phyloP scores from a whole-genome alignment of 1,140 invertebrate species.

The Drosophila kikkawai region DNA sequence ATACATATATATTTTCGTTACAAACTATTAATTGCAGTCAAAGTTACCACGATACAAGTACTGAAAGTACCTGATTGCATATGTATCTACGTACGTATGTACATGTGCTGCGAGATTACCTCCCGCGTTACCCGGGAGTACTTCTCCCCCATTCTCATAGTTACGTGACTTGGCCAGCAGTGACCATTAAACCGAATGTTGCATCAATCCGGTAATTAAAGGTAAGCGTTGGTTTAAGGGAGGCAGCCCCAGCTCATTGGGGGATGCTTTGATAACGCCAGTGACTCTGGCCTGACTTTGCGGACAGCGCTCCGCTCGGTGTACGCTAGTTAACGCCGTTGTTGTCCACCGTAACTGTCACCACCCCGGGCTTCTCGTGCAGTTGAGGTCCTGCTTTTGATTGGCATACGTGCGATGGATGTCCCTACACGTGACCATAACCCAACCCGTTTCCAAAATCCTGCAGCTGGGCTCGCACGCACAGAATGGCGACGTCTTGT shows the following conservation, averaged over 20 bases:
- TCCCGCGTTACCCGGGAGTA: not conserved
- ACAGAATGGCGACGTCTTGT: conserved; percentile 72
- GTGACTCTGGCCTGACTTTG: conserved; percentile 41
- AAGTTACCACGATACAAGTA: not conserved
- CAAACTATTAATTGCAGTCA: not conserved
- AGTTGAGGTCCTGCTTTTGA: conserved; percentile 48
- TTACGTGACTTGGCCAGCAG: conserved; percentile 48
- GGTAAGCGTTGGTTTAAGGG: conserved; percentile 58
- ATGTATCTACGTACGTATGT: too few species aligned
- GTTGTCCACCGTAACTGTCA: conserved; percentile 43
- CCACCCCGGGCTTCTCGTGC: conserved; percentile 16
- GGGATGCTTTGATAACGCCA: conserved; percentile 24
- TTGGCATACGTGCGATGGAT: conserved; percentile 70
- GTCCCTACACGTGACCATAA: conserved; percentile 70
- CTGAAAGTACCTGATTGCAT: not conserved
- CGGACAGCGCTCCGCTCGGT: conserved; percentile 25
- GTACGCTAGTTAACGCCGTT: conserved; percentile 70
- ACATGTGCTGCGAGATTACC: not conserved
- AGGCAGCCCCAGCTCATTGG: conserved; percentile 7
- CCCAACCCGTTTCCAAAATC: conserved; percentile 18
- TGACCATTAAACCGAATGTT: conserved; percentile 75
- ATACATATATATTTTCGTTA: not conserved
- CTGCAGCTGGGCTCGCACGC: conserved; percentile 48
- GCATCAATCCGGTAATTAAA: conserved; percentile 73
- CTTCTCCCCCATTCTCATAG: not conserved